These are phyloP conservation scores for Tragopan temminckii DNA, from an alignment of 2,797 vertebrate species.

Conservation along the genomic window DNA sequence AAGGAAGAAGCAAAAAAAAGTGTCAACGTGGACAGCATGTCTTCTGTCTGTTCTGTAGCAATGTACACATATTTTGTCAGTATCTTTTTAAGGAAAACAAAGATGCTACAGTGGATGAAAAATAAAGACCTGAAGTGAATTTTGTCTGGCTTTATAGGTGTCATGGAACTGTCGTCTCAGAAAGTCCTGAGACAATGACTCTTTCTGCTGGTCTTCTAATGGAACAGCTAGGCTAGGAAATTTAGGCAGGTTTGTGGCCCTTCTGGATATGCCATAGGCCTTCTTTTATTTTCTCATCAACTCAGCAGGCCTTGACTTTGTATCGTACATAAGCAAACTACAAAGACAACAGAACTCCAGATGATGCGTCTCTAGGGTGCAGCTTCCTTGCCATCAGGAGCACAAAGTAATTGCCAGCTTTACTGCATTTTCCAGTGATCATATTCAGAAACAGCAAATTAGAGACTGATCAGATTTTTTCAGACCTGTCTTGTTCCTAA, in stretches of 20 bases:
- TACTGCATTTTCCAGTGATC: background rate
- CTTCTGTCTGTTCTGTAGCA: background rate
- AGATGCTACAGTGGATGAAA: background rate
- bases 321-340: background rate
- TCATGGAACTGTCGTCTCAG: background rate
- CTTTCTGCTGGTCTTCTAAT: background rate
- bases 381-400: slow-evolving; percentile 6
- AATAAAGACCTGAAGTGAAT: background rate
- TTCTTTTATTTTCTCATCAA: background rate
- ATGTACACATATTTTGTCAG: background rate
- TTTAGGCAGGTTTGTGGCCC: background rate
- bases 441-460: slow-evolving; percentile 17
- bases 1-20: slow-evolving; percentile 18
- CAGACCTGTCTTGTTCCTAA: background rate
- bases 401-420: background rate
- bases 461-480: slow-evolving; percentile 25
- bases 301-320: slow-evolving; percentile 23
- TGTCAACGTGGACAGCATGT: background rate
- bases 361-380: background rate
- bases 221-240: background rate
- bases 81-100: background rate
- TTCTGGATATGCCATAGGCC: background rate
- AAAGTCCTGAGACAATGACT: background rate
- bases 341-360: background rate
- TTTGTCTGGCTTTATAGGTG: background rate